Conservation (phyloP, 2,888 invertebrate genomes). For the Parasteatoda lunata region DNA sequence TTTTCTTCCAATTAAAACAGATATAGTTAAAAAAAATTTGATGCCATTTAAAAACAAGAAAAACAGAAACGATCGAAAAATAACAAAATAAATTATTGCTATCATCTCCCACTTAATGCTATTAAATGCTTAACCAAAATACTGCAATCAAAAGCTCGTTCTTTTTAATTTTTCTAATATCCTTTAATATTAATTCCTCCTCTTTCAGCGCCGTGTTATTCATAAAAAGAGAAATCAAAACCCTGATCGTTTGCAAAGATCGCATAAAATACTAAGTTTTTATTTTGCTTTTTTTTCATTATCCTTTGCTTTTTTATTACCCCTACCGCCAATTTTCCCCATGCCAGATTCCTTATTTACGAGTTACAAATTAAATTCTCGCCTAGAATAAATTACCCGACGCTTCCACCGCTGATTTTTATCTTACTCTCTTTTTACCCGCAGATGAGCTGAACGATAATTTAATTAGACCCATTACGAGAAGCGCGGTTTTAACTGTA, state of each 20-base stretch:
- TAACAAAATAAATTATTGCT: neutral
- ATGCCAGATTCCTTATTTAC: slow-evolving; percentile 67
- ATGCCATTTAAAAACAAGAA: neutral
- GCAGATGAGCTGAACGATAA: slow-evolving; percentile 63
- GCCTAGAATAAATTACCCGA: slow-evolving; percentile 64
- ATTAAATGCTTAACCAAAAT: slow-evolving; percentile 27
- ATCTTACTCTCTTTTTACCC: slow-evolving; percentile 59
- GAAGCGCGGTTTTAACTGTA: slow-evolving; percentile 61
- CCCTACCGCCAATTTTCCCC: slow-evolving; percentile 47
- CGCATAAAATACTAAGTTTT: slow-evolving; percentile 44
- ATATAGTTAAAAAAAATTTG: too few species aligned
- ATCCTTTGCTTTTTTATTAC: slow-evolving; percentile 4
- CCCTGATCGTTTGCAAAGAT: slow-evolving; percentile 57
- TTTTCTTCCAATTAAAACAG: too few species aligned
- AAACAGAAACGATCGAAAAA: neutral
- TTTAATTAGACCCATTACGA: slow-evolving; percentile 66
- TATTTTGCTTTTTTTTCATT: neutral
- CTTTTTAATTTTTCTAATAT: slow-evolving; percentile 47
- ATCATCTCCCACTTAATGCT: slow-evolving; percentile 14
- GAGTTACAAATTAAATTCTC: slow-evolving; percentile 67
- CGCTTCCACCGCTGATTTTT: slow-evolving; percentile 59
- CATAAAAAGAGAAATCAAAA: slow-evolving; percentile 55
- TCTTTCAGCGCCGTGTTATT: slow-evolving; percentile 23
- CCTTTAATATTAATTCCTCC: slow-evolving; percentile 58
- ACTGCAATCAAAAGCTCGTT: slow-evolving; percentile 60